Base-by-base conservation (phyloP, 2,888 invertebrate species). In the Athalia circularis region DNA sequence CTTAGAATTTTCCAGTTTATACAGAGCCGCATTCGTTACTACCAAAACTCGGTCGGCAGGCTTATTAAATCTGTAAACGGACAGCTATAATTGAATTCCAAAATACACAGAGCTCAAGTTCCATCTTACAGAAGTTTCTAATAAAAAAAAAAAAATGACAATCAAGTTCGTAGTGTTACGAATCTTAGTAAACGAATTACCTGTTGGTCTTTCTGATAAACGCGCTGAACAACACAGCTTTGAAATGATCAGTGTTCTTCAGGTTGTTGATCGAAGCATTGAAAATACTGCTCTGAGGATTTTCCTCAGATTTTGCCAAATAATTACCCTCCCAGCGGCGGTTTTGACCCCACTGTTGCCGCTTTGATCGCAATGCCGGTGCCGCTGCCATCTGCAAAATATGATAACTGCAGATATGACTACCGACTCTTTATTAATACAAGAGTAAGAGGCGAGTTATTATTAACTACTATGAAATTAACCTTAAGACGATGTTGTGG, bases 281-380 rank as follows among this genome's bases (percentile, higher is more conserved):
- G 90, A 94, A 96, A 5, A 92, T 90, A 43, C 93, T 92, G 79
- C 93, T 93, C 81, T 93, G 93, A 52, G 92, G 91, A 87, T 96
- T 96, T 85, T 96, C 95, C 77, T 92, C 92, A 0, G 92, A 91
- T 81, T 92, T 92, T 4, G 94, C 92, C 81, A 97, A 91, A 87
- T 97, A 97, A 90, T 97, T 96, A 57, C 97, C 97, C 82, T 94
- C 92, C 97, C 97, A 97, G 84, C 94, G 94, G 75, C 96, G 92
- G 65, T 93, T 92, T 82, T 95, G 94, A 3, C 97, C 97, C 94
- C 96, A 97, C 75, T 94, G 91, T 5, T 90, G 86, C 67, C 95
- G 91, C 83, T 93, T 93, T 7, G 95, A 94, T 82, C 93, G 93
- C 65, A 97, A 91, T 0, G 93, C 94, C 80, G 95, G 94, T 3